These are phyloP conservation scores for Drosophila orosa DNA, from an alignment of 1,140 invertebrate genomes.

Conservation along the genomic window DNA sequence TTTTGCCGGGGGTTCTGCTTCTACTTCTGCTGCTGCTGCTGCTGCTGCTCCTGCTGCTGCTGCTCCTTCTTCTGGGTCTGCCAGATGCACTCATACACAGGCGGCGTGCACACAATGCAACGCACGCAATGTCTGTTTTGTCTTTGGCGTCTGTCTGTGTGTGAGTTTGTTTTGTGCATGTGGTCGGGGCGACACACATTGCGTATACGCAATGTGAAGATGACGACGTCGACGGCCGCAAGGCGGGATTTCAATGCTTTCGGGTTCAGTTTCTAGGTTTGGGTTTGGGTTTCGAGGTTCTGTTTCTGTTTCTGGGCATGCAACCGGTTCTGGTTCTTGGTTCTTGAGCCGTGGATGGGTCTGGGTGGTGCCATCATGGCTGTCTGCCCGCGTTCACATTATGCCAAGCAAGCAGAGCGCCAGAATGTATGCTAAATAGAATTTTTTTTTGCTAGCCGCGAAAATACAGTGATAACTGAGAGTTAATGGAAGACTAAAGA, in stretches of 20 bases:
- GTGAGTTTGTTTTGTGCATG: slow-evolving; percentile 43
- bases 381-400: slow-evolving; percentile 67
- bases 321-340: slow-evolving; percentile 16
- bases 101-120: slow-evolving; percentile 57
- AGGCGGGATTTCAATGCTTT: slow-evolving; percentile 64
- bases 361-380: slow-evolving; percentile 21
- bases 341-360: background rate
- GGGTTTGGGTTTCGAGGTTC: slow-evolving; percentile 13
- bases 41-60: slow-evolving; percentile 8
- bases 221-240: slow-evolving; percentile 58
- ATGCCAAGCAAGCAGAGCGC: slow-evolving; percentile 66
- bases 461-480: slow-evolving; percentile 18
- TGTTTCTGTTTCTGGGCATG: slow-evolving; percentile 21
- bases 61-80: slow-evolving; percentile 31
- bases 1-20: slow-evolving; percentile 33
- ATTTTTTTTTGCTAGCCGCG: slow-evolving; percentile 55
- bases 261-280: slow-evolving; percentile 19
- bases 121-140: slow-evolving; percentile 67
- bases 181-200: slow-evolving; percentile 75
- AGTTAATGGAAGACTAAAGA: background rate
- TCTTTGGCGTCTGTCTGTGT: slow-evolving; percentile 23
- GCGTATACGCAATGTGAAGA: slow-evolving; percentile 63
- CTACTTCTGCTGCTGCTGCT: background rate
- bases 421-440: slow-evolving; percentile 83
- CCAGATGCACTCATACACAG: slow-evolving; percentile 47